Percentiles rank a stretch among this genome's conserved stretches.
These are phyloP conservation scores for Torymus tubicola DNA, from an alignment of 2,888 invertebrate genomes.

Conservation along the genomic window DNA sequence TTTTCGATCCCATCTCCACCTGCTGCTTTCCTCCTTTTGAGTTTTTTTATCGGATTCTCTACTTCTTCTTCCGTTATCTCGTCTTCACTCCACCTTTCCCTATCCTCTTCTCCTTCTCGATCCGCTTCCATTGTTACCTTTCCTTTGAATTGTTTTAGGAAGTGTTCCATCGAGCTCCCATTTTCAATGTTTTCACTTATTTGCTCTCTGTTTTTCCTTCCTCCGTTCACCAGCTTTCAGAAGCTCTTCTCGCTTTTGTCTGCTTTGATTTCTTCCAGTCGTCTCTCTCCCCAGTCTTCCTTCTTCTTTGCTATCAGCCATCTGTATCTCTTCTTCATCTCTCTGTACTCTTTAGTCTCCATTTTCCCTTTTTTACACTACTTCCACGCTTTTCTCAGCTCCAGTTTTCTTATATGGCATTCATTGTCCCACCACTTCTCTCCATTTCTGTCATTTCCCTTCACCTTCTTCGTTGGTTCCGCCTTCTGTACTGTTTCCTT, in stretches of 20 bases:
- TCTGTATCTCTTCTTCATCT: background rate
- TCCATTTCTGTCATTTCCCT: no score
- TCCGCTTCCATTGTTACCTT: no score
- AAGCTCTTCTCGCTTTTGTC: background rate
- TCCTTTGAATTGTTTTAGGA: no score
- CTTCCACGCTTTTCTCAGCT: no score
- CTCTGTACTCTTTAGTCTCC: background rate
- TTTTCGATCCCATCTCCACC: background rate
- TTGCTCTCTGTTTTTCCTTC: no score
- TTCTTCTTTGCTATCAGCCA: background rate
- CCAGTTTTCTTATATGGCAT: no score
- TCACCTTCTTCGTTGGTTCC: no score
- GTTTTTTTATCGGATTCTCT: background rate
- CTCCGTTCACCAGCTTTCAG: no score
- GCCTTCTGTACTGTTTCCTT: no score
- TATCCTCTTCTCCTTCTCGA: background rate
- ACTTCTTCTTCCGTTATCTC: background rate
- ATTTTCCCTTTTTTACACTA: no score
- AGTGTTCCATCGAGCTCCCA: background rate
- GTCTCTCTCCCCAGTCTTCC: background rate
- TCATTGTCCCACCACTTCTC: no score
- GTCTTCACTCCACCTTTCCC: background rate
- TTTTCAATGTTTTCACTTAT: no score
- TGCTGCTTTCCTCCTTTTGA: background rate
- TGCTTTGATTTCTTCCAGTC: background rate